phyloP scores from a whole-genome alignment of 2,888 invertebrate genomes.

The Leucania comma region DNA sequence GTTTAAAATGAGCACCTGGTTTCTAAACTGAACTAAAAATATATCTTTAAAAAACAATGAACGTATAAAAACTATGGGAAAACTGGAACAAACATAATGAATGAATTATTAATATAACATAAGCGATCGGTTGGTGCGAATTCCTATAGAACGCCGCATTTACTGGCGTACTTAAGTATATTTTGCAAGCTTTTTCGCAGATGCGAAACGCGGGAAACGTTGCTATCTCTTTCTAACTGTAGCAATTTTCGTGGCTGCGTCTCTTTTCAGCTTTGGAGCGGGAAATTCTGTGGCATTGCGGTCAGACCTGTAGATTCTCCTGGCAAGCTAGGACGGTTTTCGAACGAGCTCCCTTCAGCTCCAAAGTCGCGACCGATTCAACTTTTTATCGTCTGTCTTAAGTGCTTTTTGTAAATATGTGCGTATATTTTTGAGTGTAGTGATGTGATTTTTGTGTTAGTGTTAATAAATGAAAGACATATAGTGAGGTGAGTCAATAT shows the following conservation, averaged over 20 bases:
- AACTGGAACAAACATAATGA: constrained; percentile 60
- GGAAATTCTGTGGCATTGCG: constrained; percentile 81
- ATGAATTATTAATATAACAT: constrained; percentile 69
- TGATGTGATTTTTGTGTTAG: constrained; percentile 70
- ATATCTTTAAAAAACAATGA: constrained; percentile 35
- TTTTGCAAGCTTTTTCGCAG: constrained; percentile 75
- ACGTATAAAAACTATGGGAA: constrained; percentile 37
- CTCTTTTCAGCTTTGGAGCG: constrained; percentile 75
- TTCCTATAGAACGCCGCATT: constrained; percentile 67
- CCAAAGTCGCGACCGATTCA: constrained; percentile 56
- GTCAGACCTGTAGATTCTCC: constrained; percentile 87
- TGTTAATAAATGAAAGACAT: constrained; percentile 78
- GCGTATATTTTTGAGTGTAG: constrained; percentile 59
- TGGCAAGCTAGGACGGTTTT: constrained; percentile 80
- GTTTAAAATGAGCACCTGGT: constrained; percentile 45
- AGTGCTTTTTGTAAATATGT: constrained; percentile 63
- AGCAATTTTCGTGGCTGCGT: constrained; percentile 54
- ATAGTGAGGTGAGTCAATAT: constrained; percentile 81
- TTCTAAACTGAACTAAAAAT: constrained; percentile 30
- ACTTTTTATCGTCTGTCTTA: constrained; percentile 68
- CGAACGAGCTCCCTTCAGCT: constrained; percentile 58
- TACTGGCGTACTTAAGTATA: constrained; percentile 47
- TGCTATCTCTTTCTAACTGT: constrained; percentile 68
- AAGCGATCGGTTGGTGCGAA: constrained; percentile 59
- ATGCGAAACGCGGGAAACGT: constrained; percentile 64